Percentiles rank a stretch among this genome's conserved stretches.
These are phyloP conservation scores for Apis mellifera DNA, from an alignment of 1,140 invertebrate genomes.

Conservation along the genomic window DNA sequence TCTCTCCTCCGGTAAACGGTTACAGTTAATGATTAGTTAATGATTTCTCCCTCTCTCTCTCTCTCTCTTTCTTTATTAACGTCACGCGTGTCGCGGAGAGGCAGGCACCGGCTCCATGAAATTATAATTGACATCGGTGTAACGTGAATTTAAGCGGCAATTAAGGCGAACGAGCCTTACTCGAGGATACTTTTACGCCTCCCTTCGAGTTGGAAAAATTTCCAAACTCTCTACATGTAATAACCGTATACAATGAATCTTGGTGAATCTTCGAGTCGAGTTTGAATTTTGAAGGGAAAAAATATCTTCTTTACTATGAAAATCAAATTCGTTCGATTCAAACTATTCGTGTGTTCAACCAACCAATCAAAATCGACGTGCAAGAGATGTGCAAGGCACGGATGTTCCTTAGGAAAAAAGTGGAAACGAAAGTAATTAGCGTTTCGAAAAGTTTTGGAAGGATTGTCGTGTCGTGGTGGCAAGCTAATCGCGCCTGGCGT, in stretches of 20 bases:
- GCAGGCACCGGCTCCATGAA: neutral
- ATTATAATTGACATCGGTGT: conserved; percentile 49
- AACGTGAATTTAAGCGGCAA: conserved; percentile 51
- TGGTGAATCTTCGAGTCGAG: too few relatives aligned
- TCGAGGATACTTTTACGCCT: too few relatives aligned
- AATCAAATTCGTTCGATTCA: too few relatives aligned
- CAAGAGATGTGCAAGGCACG: neutral
- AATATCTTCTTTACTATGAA: too few relatives aligned
- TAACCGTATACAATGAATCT: too few relatives aligned
- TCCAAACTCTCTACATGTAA: too few relatives aligned
- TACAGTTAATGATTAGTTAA: conserved; percentile 50
- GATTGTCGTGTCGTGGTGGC: conserved; percentile 40
- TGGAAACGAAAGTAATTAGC: conserved; percentile 46
- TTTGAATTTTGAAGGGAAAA: too few relatives aligned
- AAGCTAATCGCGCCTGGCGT: conserved; percentile 54
- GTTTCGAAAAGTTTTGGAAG: conserved; percentile 50
- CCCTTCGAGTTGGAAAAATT: too few relatives aligned
- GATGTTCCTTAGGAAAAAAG: conserved; percentile 37
- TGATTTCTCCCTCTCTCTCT: conserved; percentile 46
- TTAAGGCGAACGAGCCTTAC: conserved; percentile 3
- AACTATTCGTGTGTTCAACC: too few relatives aligned
- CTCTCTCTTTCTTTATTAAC: conserved; percentile 54
- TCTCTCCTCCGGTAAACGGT: conserved; percentile 40
- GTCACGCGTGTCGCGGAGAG: neutral
- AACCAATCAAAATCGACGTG: too few relatives aligned